Evolutionary conservation across 2,888 invertebrate species (phyloP), one percentile per base, ranked within the genome.

Genomic region (Byasa hedistus): DNA sequence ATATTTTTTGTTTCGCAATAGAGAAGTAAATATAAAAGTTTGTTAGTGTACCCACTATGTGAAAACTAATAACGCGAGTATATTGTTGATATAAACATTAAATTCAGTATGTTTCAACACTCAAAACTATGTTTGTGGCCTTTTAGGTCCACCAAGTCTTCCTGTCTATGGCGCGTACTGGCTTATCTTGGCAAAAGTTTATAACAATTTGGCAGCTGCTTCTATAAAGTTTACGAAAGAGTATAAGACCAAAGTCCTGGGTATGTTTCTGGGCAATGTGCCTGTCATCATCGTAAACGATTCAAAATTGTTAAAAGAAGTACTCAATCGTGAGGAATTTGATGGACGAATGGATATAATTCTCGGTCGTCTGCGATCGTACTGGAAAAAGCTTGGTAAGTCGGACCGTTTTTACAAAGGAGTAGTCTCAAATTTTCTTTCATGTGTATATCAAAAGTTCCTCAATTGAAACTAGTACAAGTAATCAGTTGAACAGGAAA

Each of bases 91-190:
- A 36, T 36, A 7, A 36, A 36, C 8, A 36, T 36, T 36, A 36
- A 36, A 7, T 36, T 36, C 5, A 36, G n/a, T n/a, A n/a, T n/a
- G 32, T 36, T 36, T 10, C 32, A 36, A 36, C 32, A 36, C 32
- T 36, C n/a, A 36, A 36, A 10, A 36, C 32, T 36, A 10, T 36
- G 10, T 36, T n/a, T n/a, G n/a, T n/a, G n/a, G n/a, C n/a, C 12
- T 56, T 72, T 19, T 78, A 95, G 95, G 94, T 55, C 93, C 94
- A 2, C 93, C 93, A 0, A 91, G 92, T 24, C 78, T 95, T 55
- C 95, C 95, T 1, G 61, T 94, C 22, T 93, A 93, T 73, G 94
- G 95, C 2, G 93, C 93, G 36, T 95, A 94, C 70, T 92, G 93
- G 82, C 87, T 93, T 54, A 75, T 95, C 55, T 77, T 94, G 52